Conservation (phyloP, 2,797 vertebrate species). For the Miichthys miiuy region DNA sequence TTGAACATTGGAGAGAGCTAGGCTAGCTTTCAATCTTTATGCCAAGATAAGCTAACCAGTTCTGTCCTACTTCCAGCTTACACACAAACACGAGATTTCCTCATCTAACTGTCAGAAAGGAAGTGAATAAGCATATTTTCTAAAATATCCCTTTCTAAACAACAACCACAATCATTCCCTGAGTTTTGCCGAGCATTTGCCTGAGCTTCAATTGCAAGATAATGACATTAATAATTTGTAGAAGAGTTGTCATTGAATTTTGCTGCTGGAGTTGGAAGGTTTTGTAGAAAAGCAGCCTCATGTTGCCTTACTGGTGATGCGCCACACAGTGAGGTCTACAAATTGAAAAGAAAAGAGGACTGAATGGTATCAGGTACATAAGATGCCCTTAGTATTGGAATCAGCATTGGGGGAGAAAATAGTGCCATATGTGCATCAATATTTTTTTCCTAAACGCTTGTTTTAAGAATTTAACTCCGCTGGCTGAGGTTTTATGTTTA, state of each 20-base stretch:
- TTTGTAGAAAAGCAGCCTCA: background rate
- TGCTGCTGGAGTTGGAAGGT: background rate
- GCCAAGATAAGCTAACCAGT: too few species aligned
- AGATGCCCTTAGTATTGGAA: background rate
- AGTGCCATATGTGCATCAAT: background rate
- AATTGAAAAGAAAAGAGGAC: background rate
- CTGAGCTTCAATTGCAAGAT: background rate
- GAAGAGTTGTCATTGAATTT: background rate
- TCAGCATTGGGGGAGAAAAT: background rate
- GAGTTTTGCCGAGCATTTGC: background rate
- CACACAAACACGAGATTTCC: background rate
- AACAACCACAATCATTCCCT: background rate
- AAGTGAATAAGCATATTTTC: too few species aligned
- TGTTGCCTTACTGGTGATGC: background rate
- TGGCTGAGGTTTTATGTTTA: conserved; percentile 13
- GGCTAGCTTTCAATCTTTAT: too few species aligned
- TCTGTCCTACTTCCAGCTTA: too few species aligned
- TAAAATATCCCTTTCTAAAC: too few species aligned
- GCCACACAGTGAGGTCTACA: background rate
- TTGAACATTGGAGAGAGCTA: background rate
- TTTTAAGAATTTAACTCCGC: background rate
- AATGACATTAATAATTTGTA: background rate
- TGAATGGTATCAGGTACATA: background rate
- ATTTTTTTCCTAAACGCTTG: background rate
- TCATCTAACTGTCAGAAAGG: too few species aligned